These are phyloP conservation scores for Eupsilia transversa DNA, from an alignment of 2,888 invertebrate species.

Conservation along the genomic window DNA sequence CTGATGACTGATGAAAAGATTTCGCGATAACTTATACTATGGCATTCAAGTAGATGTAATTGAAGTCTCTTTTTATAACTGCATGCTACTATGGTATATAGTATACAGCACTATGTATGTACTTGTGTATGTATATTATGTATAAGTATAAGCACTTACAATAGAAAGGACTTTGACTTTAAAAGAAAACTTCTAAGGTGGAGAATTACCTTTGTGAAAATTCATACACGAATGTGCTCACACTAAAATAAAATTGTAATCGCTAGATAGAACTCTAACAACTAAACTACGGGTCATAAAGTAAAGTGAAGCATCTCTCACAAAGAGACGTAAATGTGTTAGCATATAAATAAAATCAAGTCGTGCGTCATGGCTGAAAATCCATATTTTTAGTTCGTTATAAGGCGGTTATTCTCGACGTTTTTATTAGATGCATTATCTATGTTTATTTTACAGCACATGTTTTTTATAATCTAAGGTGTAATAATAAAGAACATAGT, in stretches of 20 bases:
- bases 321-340: constrained; percentile 83
- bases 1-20: background rate
- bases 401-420: constrained; percentile 64
- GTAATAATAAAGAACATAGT: constrained; percentile 28
- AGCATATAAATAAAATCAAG: constrained; percentile 81
- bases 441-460: constrained; percentile 64
- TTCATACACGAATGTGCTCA: constrained; percentile 4
- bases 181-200: background rate
- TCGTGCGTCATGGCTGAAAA: constrained; percentile 75
- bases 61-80: background rate
- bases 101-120: no score
- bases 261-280: constrained; percentile 56
- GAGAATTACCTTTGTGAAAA: constrained; percentile 23
- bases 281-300: constrained; percentile 71
- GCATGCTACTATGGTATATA: background rate
- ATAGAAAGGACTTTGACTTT: background rate
- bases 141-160: no score
- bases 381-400: constrained; percentile 70
- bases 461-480: constrained; percentile 54
- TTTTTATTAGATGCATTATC: constrained; percentile 69
- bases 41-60: background rate
- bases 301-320: constrained; percentile 75
- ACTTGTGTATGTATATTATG: no score
- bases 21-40: no score
- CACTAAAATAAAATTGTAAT: constrained; percentile 52